Conservation (phyloP, 2,888 invertebrate genomes). For the Nymphalis polychloros region DNA sequence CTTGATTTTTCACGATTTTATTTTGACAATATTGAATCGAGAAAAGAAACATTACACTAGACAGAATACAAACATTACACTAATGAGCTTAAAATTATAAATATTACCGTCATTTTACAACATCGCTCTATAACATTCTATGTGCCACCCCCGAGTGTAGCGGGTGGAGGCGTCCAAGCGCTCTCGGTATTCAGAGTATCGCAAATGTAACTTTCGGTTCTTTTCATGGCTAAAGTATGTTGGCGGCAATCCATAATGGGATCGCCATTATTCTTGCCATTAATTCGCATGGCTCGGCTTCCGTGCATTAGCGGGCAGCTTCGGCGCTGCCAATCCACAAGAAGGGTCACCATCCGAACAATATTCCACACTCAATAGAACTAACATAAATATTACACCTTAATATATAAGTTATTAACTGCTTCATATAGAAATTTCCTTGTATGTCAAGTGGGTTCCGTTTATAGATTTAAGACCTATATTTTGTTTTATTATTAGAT, state of each 20-base stretch:
- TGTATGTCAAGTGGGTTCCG: not conserved
- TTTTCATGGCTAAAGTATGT: constrained; percentile 82
- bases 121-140: constrained; percentile 35
- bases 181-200: constrained; percentile 82
- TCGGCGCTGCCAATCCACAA: constrained; percentile 72
- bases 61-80: not conserved
- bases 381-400: constrained; percentile 35
- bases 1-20: too few species aligned
- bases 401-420: constrained; percentile 13
- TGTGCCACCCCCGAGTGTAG: constrained; percentile 55
- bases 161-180: constrained; percentile 62
- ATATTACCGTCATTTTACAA: not conserved
- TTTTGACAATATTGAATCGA: too few species aligned
- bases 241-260: constrained; percentile 83
- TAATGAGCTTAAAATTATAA: not conserved
- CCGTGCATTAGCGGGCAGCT: constrained; percentile 79
- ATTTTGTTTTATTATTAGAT: too few species aligned
- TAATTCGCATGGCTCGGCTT: constrained; percentile 80
- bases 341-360: constrained; percentile 56
- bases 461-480: not conserved
- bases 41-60: too few species aligned
- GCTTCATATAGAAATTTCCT: not conserved
- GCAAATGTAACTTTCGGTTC: constrained; percentile 83
- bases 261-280: constrained; percentile 82
- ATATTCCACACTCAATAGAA: constrained; percentile 42